Evolutionary conservation across 1,140 invertebrate species (phyloP).

Genomic region (Monomorium pharaonis): DNA sequence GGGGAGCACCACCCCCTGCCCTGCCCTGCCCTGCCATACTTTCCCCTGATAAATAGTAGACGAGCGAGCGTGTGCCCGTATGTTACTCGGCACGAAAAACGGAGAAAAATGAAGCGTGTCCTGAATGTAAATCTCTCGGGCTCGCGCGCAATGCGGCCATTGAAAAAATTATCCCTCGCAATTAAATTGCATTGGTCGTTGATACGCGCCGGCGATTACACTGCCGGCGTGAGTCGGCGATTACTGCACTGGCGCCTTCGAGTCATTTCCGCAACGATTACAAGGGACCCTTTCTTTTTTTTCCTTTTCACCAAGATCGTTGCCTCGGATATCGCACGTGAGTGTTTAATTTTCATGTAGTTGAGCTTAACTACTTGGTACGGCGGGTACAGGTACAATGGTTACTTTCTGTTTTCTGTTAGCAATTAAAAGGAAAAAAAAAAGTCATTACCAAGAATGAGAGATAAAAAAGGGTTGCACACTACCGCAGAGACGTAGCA

Average conservation of each 20-base stretch:
- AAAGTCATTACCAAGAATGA: constrained; percentile 47
- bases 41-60: constrained; percentile 3
- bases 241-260: constrained; percentile 30
- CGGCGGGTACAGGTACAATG: neutral
- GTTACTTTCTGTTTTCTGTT: neutral
- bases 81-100: neutral
- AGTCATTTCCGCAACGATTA: constrained; percentile 26
- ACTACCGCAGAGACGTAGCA: constrained; percentile 55
- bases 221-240: constrained; percentile 32
- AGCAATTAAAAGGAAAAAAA: constrained; percentile 19
- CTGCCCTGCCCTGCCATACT: neutral
- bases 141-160: constrained; percentile 19
- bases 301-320: neutral
- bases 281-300: neutral
- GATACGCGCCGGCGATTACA: constrained; percentile 31
- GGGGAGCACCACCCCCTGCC: too few species aligned
- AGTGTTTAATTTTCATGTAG: constrained; percentile 4
- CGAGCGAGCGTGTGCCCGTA: neutral
- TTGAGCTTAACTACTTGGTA: constrained; percentile 13
- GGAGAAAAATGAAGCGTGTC: constrained; percentile 29
- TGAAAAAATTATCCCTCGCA: constrained; percentile 34
- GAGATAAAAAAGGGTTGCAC: constrained; percentile 53
- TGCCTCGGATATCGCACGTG: neutral
- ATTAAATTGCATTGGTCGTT: constrained; percentile 13
- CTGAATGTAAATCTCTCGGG: constrained; percentile 35